These are phyloP conservation scores for Manis javanica DNA, from an alignment of 2,797 vertebrate genomes.

Conservation along the genomic window DNA sequence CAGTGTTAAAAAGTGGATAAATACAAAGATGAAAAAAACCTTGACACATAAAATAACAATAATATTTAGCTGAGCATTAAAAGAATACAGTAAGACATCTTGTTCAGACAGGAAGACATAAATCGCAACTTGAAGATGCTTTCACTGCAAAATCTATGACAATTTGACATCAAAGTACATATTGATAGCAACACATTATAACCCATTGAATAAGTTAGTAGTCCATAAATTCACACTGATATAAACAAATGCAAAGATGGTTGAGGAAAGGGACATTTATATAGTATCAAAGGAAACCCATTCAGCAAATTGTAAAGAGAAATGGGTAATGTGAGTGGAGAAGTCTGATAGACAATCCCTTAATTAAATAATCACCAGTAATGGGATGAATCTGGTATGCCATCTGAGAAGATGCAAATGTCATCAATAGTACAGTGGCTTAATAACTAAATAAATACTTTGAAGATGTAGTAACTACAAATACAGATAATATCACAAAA, in stretches of 20 bases:
- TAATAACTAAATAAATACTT: no score
- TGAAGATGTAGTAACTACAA: neutral
- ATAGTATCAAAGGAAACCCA: neutral
- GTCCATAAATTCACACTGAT: neutral
- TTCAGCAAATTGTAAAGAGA: no score
- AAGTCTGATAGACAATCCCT: neutral
- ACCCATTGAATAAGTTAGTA: neutral
- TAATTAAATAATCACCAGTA: neutral
- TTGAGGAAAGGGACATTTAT: neutral
- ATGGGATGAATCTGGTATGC: rapidly evolving
- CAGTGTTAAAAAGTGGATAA: neutral
- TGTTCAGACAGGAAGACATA: neutral
- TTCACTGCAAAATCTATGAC: neutral
- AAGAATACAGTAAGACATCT: neutral
- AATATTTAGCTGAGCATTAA: neutral
- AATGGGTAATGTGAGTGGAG: neutral
- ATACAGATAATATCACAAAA: neutral
- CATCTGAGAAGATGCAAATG: neutral
- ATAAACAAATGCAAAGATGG: neutral
- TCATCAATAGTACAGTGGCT: neutral
- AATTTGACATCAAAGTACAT: neutral
- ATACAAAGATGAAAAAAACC: neutral
- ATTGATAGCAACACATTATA: neutral
- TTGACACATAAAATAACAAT: neutral
- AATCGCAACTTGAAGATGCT: neutral